Base-by-base conservation (phyloP, 2,797 vertebrate species). In the Platyrinchus mystaceus region DNA sequence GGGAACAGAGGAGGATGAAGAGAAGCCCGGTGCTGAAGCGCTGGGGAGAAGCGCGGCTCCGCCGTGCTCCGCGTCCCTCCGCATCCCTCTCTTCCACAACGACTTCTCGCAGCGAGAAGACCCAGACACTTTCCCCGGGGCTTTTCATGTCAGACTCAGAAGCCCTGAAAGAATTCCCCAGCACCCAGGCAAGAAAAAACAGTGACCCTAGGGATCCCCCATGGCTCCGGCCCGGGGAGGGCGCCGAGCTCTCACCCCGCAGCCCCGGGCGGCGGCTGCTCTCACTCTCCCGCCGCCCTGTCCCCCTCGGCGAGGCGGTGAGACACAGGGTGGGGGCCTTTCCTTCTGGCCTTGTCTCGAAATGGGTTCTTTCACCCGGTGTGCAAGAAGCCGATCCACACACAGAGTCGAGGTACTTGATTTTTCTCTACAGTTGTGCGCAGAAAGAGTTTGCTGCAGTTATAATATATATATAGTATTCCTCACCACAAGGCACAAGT, bases 61-160 rank as follows among this genome's bases (percentile, higher is more conserved):
- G 2, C 62, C 22, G 26, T n/a, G 74, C 26, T 62, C n/a, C 5
- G 5, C 21, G 30, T 46, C 47, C 30, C 50, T 30, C 55, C 22
- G 4, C 1, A 41, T 20, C 77, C 49, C 28, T n/a, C 58, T 74
- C 47, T 66, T 56, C 59, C 47, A 7, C 89, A 66, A 56, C 10
- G 24, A 91, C 19, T 17, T 53, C 22, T 49, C 4, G 2, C 55
- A 69, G 55, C 14, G 7, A 81, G 27, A 55, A 83, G 9, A 23
- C 21, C 11, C 7, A 53, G 22, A 34, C 71, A 36, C 0, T 14
- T 73, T 32, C 1, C 12, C 28, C n/a, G 0, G 8, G 7, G 17
- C 28, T 76, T 66, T 59, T 28, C 12, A 5, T 24, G 52, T 5
- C 70, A 43, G 7, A 28, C 52, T 17, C 81, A 52, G 13, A 5